Evolutionary conservation across 2,888 invertebrate species (phyloP).

Genomic region (Rhabditophanes sp.): DNA sequence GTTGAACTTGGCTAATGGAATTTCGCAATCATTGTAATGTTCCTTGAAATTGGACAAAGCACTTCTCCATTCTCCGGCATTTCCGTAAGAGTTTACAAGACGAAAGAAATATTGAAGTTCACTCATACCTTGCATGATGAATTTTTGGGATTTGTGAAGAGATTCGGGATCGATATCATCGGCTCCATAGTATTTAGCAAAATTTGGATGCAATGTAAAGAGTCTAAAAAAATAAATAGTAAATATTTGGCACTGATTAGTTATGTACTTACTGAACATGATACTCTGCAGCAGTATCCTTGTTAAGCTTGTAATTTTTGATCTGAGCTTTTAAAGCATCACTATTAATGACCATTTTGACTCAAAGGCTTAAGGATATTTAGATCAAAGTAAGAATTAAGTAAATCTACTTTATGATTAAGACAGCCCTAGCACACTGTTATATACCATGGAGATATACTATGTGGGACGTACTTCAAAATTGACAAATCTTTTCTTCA

Average conservation of each 20-base stretch:
- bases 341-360: conserved; percentile 21
- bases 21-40: conserved; percentile 21
- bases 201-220: conserved; percentile 25
- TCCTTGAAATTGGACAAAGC: conserved; percentile 28
- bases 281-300: conserved; percentile 22
- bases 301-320: conserved; percentile 19
- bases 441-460: no score
- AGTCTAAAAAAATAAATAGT: conserved; percentile 14
- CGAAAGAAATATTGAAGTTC: conserved; percentile 18
- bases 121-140: conserved; percentile 21
- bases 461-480: conserved; percentile 6
- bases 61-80: conserved; percentile 20
- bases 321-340: conserved; percentile 24
- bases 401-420: no score
- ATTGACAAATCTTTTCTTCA: conserved; percentile 6
- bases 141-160: conserved; percentile 22
- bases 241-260: conserved; percentile 3
- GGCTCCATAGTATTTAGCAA: conserved; percentile 26
- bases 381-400: no score
- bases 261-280: conserved; percentile 21
- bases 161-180: conserved; percentile 30
- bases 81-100: conserved; percentile 14
- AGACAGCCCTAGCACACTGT: no score
- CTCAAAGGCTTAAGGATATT: no score
- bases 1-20: conserved; percentile 21